Base-by-base conservation (phyloP, 1,140 invertebrate species). In the Drosophila cardini region DNA sequence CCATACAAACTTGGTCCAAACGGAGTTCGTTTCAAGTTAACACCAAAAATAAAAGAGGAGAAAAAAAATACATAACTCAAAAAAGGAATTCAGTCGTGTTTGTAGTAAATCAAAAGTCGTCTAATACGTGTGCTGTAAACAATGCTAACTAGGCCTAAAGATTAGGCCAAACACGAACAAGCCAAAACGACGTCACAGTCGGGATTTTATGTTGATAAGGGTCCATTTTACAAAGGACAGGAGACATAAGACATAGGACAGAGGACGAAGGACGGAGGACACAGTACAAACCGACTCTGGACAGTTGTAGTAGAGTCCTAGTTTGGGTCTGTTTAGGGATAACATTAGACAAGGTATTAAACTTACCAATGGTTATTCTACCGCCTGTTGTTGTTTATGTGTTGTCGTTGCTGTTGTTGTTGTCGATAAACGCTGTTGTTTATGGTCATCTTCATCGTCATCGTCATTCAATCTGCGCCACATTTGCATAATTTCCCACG, bases 401-500 rank as follows among this genome's bases (percentile, higher is more conserved):
- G 56, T 46, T 53, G 57, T 74, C 58, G 32, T 52, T 69, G 68
- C 26, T 30, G 60, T 60, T 30, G 46, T 43, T 60, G 72, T 73
- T 48, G 40, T 32, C 58, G 82, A 81, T 78, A 82, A 78, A 60
- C 78, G 63, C 53, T 61, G 56, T 58, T 57, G 76, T 78, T 86
- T 83, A 76, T 76, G 78, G 78, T 65, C 82, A 86, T 86, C 34
- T n/a, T n/a, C n/a, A 48, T 55, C 73, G 18, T 67, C 80, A 76
- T 84, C 45, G 56, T 64, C 79, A 73, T 68, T 56, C 71, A 86
- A 86, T 87, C 80, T 83, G 76, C 72, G 77, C 42, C 62, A 64
- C 84, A 87, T 87, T 87, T 87, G 84, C 85, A 87, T 89, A 84
- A 78, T 90, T 89, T 89, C 84, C 80, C 84, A 89, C 84, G 80